Base-by-base conservation (phyloP, 2,113 vertebrate species). In the Pseudopipra pipra region DNA sequence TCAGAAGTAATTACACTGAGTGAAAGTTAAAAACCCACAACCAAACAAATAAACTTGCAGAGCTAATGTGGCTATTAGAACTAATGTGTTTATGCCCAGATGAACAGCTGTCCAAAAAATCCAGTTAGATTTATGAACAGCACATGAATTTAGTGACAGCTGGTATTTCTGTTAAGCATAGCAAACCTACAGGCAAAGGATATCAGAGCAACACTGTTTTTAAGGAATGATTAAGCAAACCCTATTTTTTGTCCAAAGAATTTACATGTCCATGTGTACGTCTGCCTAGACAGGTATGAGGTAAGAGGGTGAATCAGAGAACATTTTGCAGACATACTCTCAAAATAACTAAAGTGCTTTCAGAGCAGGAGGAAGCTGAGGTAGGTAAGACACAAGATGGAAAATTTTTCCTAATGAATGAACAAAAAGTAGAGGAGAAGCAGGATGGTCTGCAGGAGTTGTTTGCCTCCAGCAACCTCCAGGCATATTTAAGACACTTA, bases 71-170 rank as follows among this genome's bases (percentile, higher is more conserved):
- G 43, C 71, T 66, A 84, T 90, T 95, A 93, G 79, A 91, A 79
- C 72, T 52, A 89, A 74, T 23, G 87, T 84, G 87, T 95, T 97
- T 95, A 92, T 94, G 94, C 93, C 86, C 89, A 92, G 92, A 96
- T 95, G 95, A 96, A 56, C 92, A 97, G 75, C 92, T 97, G 92
- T 97, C 94, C 90, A 90, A 97, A 96, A 81, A 71, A 92, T 70
- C 90, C 54, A 56, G 54, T 61, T 54, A 28, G 24, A 47, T 89
- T 95, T 96, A 54, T 79, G n/a, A 92, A 89, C 46, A 89, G 59
- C 47, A 9, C 81, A 59, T 80, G 63, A 86, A 90, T 96, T 82
- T 93, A 85, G 79, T 95, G 87, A 90, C 92, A 96, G 84, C 87
- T 97, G 71, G 78, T 92, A 95, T 87, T 94, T 80, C 88, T 80